Conservation (phyloP, 2,797 vertebrate genomes). For the Varecia variegata region DNA sequence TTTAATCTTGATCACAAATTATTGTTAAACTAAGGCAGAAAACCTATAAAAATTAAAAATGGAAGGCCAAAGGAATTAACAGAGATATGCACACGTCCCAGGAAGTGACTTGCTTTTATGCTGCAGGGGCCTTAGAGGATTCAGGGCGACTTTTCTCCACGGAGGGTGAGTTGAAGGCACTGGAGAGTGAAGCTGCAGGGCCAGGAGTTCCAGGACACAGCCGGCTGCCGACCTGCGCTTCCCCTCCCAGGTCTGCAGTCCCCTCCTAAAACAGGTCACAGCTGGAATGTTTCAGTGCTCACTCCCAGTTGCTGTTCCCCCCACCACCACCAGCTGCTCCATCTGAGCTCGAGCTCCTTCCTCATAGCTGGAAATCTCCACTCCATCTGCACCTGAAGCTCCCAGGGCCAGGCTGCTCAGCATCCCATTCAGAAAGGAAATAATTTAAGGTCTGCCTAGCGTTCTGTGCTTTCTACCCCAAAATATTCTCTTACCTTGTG, state of each 20-base stretch:
- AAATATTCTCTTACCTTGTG: not conserved
- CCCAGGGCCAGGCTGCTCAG: not conserved
- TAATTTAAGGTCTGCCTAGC: not conserved
- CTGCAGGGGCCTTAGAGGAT: not conserved
- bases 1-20: conserved; percentile 82
- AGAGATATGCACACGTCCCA: not conserved
- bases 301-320: not conserved
- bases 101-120: conserved; percentile 35
- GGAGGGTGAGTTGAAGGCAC: not conserved
- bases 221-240: not conserved
- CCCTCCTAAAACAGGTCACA: not conserved
- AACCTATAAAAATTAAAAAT: conserved; percentile 77
- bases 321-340: not conserved
- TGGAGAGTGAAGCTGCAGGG: not conserved
- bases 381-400: not conserved
- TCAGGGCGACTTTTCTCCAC: not conserved
- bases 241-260: not conserved
- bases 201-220: not conserved
- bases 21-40: conserved; percentile 68
- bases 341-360: not conserved
- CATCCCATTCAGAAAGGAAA: not conserved
- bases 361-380: not conserved
- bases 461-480: not conserved
- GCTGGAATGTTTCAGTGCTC: not conserved
- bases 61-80: conserved; percentile 73